Conservation (phyloP, 1,140 invertebrate species). For the Heterodera carotae region DNA sequence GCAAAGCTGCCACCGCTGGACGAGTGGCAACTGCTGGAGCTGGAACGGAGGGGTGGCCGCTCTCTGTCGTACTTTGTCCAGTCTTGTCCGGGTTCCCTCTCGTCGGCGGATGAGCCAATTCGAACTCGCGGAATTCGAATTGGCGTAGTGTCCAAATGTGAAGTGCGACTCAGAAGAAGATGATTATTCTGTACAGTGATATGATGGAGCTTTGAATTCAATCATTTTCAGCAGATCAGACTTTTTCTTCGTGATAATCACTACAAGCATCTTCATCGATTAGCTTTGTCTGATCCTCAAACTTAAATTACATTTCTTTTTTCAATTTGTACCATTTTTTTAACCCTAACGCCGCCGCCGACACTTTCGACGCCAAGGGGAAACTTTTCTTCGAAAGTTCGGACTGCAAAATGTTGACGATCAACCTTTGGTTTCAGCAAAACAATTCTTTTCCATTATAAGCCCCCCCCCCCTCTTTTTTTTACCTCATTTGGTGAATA, state of each 20-base stretch:
- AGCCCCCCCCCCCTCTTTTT: too few relatives aligned
- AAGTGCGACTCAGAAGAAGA: background rate
- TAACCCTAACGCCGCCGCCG: background rate
- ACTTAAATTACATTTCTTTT: background rate
- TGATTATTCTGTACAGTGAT: background rate
- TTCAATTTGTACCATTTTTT: background rate
- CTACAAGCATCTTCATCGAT: background rate
- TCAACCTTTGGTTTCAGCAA: conserved; percentile 6
- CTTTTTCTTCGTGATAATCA: background rate
- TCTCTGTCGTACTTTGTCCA: background rate
- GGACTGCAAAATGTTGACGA: conserved; percentile 20
- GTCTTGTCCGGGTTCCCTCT: background rate
- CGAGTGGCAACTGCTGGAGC: background rate
- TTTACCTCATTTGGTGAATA: conserved; percentile 21
- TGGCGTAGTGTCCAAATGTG: background rate
- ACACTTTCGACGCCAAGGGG: background rate
- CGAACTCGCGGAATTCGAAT: background rate
- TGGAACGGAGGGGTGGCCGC: background rate
- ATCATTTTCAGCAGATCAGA: background rate
- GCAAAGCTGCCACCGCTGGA: background rate
- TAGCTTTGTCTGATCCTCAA: background rate
- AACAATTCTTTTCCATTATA: background rate
- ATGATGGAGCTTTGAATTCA: background rate
- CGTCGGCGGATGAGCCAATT: background rate
- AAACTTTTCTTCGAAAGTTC: conserved; percentile 13